These are phyloP conservation scores for Athalia rosae DNA, from an alignment of 2,888 invertebrate genomes.

Conservation along the genomic window DNA sequence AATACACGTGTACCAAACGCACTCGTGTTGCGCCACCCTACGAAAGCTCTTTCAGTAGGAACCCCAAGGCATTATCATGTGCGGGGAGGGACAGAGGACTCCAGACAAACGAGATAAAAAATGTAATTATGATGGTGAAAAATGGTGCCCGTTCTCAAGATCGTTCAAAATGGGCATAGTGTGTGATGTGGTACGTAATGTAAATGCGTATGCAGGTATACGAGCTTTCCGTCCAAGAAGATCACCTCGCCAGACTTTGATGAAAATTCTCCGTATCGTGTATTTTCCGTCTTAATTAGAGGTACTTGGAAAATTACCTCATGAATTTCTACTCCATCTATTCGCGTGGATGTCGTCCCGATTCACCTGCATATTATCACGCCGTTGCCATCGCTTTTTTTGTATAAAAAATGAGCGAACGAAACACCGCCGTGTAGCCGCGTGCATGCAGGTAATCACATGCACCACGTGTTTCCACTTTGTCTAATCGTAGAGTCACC, in stretches of 20 bases:
- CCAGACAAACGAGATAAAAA: slow-evolving; percentile 60
- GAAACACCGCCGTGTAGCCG: too few species aligned
- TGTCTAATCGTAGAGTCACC: too few species aligned
- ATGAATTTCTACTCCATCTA: too few species aligned
- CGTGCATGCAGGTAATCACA: too few species aligned
- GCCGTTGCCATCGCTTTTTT: too few species aligned
- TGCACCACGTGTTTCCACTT: too few species aligned
- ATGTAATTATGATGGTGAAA: slow-evolving; percentile 72
- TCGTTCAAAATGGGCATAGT: slow-evolving; percentile 38
- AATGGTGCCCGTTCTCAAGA: slow-evolving; percentile 61
- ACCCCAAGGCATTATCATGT: slow-evolving; percentile 32
- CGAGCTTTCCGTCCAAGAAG: too few species aligned
- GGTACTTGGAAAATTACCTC: too few species aligned
- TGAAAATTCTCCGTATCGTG: not conserved
- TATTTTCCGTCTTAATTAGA: not conserved
- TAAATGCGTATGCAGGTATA: not conserved
- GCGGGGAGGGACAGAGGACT: slow-evolving; percentile 2
- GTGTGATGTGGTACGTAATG: slow-evolving; percentile 11
- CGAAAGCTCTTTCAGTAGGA: slow-evolving; percentile 1
- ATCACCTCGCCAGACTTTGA: not conserved
- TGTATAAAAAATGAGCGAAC: too few species aligned
- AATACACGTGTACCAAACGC: slow-evolving; percentile 17
- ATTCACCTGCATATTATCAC: too few species aligned
- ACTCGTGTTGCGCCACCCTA: slow-evolving; percentile 44
- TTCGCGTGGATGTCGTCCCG: too few species aligned